Evolutionary conservation across 64 coral and sea anemone genomes (phyloP).

Genomic region (Actinia tenebrosa): DNA sequence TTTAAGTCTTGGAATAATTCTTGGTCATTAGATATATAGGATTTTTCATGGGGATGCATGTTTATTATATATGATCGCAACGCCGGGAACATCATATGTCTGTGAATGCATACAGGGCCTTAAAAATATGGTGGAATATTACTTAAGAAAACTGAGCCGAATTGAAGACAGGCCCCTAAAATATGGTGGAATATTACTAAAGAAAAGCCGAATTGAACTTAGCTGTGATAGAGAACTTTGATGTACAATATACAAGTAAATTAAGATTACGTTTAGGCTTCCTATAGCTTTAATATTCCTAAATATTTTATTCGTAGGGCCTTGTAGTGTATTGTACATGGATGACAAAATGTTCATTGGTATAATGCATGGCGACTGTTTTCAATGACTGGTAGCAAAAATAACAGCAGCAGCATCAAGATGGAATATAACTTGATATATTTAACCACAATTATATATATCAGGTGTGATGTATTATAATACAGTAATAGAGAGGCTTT

Average conservation of each 20-base stretch:
- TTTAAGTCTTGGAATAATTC: not conserved
- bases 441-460: no score
- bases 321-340: not conserved
- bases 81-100: not conserved
- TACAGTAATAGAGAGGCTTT: no score
- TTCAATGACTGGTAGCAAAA: no score
- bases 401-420: no score
- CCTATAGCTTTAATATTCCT: not conserved
- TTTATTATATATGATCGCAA: not conserved
- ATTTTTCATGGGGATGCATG: not conserved
- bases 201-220: not conserved
- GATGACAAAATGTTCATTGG: not conserved
- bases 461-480: no score
- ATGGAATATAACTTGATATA: no score
- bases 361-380: no score
- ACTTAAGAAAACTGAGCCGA: no score
- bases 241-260: not conserved
- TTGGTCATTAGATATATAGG: constrained; percentile 24
- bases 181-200: not conserved
- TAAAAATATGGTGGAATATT: not conserved
- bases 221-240: not conserved
- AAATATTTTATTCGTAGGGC: not conserved
- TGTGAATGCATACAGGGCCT: not conserved
- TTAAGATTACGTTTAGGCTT: not conserved
- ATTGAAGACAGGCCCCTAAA: no score